Percentiles rank a stretch among this genome's conserved stretches.
phyloP scores from a whole-genome alignment of 2,113 vertebrate genomes.

The Poeciliopsis turrubarensis region DNA sequence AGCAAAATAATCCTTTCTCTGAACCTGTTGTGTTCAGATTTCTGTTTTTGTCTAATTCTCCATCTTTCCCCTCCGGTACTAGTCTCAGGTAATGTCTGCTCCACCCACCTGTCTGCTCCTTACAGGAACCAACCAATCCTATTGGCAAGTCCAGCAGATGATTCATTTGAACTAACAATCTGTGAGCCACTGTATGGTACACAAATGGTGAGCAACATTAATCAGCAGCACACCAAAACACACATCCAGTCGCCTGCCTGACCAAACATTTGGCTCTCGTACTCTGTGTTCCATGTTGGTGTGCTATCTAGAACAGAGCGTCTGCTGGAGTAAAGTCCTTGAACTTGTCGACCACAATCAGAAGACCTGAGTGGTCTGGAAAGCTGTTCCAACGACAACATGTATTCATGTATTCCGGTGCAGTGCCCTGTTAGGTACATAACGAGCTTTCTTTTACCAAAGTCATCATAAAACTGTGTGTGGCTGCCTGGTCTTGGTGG shows the following conservation, averaged over 20 bases:
- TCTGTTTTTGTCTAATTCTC: not conserved
- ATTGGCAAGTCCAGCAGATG: constrained; percentile 58
- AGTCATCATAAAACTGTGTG: not conserved
- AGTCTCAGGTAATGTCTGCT: not conserved
- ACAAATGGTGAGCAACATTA: constrained; percentile 30
- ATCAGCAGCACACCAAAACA: constrained; percentile 68
- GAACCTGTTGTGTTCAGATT: not conserved
- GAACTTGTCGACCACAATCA: too few species aligned
- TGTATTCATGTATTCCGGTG: too few species aligned
- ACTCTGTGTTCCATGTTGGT: not conserved
- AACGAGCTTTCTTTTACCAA: not conserved
- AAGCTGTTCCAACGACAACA: not conserved
- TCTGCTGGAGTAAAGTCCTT: too few species aligned
- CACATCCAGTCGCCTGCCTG: constrained; percentile 49
- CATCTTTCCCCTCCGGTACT: not conserved
- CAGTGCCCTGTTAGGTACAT: too few species aligned
- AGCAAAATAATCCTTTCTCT: too few species aligned
- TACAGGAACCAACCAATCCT: constrained; percentile 12
- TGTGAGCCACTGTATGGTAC: constrained; percentile 18
- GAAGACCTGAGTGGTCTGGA: not conserved
- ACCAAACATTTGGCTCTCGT: constrained; percentile 25
- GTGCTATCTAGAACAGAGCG: not conserved
- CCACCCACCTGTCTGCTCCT: not conserved
- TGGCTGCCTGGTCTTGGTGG: not conserved
- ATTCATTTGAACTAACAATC: constrained; percentile 61